These are phyloP conservation scores for Diglossa brunneiventris DNA, from an alignment of 2,113 vertebrate species.

Conservation along the genomic window DNA sequence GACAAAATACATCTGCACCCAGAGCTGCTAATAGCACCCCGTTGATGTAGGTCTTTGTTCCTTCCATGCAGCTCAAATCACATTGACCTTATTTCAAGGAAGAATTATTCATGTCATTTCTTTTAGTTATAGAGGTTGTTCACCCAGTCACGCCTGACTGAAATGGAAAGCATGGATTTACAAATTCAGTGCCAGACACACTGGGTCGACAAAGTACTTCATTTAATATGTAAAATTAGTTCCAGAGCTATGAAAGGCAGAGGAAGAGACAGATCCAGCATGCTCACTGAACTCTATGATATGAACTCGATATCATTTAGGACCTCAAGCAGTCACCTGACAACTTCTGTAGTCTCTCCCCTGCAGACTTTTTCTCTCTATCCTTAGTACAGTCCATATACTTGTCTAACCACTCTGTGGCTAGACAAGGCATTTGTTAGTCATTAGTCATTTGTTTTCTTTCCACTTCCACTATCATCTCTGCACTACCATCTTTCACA, in stretches of 20 bases:
- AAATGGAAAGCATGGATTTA: conserved; percentile 66
- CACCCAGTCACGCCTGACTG: conserved; percentile 46
- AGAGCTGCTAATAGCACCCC: not conserved
- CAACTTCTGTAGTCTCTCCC: not conserved
- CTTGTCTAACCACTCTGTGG: not conserved
- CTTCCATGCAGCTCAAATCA: conserved; percentile 31
- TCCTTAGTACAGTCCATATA: not conserved
- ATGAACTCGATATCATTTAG: conserved; percentile 20
- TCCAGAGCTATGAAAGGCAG: conserved; percentile 34
- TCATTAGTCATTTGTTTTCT: not conserved
- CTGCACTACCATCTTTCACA: not conserved
- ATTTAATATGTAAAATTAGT: conserved; percentile 69
- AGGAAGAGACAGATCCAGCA: conserved; percentile 23
- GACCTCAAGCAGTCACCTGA: not conserved
- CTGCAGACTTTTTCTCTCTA: not conserved
- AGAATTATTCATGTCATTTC: conserved; percentile 68
- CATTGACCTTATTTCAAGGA: conserved; percentile 65
- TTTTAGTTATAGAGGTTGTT: conserved; percentile 55
- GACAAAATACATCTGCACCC: not conserved
- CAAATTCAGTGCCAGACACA: conserved; percentile 49
- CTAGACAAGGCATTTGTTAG: no score
- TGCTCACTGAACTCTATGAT: not conserved
- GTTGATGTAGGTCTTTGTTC: conserved; percentile 41
- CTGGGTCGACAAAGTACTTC: conserved; percentile 10
- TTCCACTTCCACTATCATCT: not conserved